Evolutionary conservation across 2,113 vertebrate species (phyloP).

Genomic region (Cynocephalus volans): DNA sequence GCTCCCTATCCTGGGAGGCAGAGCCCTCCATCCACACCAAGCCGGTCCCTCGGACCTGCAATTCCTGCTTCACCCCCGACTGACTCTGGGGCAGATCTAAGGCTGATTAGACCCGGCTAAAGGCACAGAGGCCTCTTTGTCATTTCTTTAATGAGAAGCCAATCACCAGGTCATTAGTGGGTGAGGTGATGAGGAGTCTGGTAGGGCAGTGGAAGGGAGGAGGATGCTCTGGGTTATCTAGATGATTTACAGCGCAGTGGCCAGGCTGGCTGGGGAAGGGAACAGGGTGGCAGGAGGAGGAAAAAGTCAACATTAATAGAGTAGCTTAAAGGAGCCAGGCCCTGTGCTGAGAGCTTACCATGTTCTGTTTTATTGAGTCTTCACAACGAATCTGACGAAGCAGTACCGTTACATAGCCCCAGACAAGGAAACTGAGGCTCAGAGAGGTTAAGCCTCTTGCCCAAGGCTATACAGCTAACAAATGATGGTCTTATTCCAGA

Average conservation of each 20-base stretch:
- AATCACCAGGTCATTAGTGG: conserved; percentile 80
- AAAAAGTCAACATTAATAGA: neutral
- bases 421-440: neutral
- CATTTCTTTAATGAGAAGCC: conserved; percentile 80
- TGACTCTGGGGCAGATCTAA: conserved; percentile 27
- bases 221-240: neutral
- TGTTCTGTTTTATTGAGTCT: neutral
- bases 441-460: neutral
- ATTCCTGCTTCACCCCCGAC: neutral
- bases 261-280: neutral
- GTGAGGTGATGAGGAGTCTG: conserved; percentile 52
- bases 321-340: neutral
- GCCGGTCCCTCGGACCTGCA: neutral
- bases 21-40: neutral
- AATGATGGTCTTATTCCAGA: neutral
- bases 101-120: conserved; percentile 39
- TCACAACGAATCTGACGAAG: neutral
- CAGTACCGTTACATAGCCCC: neutral
- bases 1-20: neutral
- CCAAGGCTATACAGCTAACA: neutral
- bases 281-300: neutral
- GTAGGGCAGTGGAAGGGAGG: neutral
- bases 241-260: conserved; percentile 63
- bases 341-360: neutral
- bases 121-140: conserved; percentile 61